These are phyloP conservation scores for Alosa alosa DNA, from an alignment of 2,113 vertebrate genomes.

Conservation along the genomic window DNA sequence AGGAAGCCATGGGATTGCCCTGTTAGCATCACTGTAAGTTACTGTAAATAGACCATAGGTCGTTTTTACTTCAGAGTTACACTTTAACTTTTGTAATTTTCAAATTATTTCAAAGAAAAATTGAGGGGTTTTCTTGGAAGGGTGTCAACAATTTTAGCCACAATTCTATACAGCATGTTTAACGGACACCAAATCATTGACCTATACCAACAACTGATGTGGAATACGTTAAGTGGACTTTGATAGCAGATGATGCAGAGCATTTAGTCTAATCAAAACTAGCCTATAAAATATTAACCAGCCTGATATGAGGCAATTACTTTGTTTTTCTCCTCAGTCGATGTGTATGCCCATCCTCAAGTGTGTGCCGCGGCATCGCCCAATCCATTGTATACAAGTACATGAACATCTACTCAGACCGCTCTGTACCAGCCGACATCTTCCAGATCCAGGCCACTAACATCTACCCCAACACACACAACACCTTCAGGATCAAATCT, in stretches of 20 bases:
- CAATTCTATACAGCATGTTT: too few relatives aligned
- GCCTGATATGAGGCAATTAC: neutral
- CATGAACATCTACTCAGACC: slow-evolving; percentile 94
- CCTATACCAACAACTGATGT: too few relatives aligned
- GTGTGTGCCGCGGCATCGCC: slow-evolving; percentile 80
- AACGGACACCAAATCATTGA: too few relatives aligned
- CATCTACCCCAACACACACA: slow-evolving; percentile 90
- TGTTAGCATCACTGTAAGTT: too few relatives aligned
- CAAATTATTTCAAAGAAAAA: too few relatives aligned
- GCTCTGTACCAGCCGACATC: slow-evolving; percentile 90
- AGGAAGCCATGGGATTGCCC: too few relatives aligned
- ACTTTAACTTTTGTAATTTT: too few relatives aligned
- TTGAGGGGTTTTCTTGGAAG: too few relatives aligned
- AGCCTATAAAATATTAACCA: neutral
- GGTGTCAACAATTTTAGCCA: too few relatives aligned
- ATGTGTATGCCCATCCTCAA: slow-evolving; percentile 83
- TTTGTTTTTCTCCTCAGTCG: slow-evolving; percentile 71
- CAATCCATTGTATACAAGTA: slow-evolving; percentile 95
- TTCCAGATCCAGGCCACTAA: slow-evolving; percentile 98
- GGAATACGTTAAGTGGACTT: neutral
- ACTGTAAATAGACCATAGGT: too few relatives aligned
- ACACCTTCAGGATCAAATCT: slow-evolving; percentile 94
- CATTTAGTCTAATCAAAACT: neutral
- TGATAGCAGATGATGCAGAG: too few relatives aligned
- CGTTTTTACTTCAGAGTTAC: too few relatives aligned